Base-by-base conservation (phyloP, 2,888 invertebrate species). In the Endotricha flammealis region DNA sequence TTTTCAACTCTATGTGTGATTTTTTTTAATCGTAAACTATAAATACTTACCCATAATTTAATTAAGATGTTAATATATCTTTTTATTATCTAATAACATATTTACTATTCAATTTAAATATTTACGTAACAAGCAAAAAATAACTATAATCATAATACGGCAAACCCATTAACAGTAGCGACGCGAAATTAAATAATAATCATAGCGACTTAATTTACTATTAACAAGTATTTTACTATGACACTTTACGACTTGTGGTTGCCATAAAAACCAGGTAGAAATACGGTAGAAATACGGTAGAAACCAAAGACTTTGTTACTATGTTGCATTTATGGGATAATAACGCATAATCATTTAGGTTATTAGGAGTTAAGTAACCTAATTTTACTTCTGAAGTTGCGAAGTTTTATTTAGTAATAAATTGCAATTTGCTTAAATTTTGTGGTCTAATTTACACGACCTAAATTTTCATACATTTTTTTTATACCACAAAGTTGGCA, bases 181-280 rank as follows among this genome's bases (percentile, higher is more conserved):
- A 57, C 51, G 55, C 57, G 50, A 60, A 56, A 53, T 20, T 31
- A 36, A 31, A 36, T 8, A 12, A 25, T 12, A 13, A 31, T 11
- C 27, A 31, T 11, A 8, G 11, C 2, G 20, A 41, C 49, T 61
- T 64, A 65, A 64, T 61, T 67, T 58, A 65, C 56, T 58, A 61
- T 57, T 59, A 67, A 64, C 56, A 63, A 53, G 52, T 60, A 56
- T 55, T 62, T 36, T 39, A 40, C 42, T 42, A 40, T 43, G 54
- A 48, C 48, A 38, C 42, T 53, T 50, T 44, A 50, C 40, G 42
- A 46, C 34, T 31, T 36, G 40, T 38, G 43, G 36, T 37, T 39
- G 27, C 27, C 28, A 38, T 40, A 32, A 39, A 44, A 40, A 35
- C 32, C 29, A 27, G 32, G 31, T 41, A 29, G 6, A 20, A 20